Evolutionary conservation across 2,888 invertebrate genomes (phyloP).

Genomic region (Cenopis cana): DNA sequence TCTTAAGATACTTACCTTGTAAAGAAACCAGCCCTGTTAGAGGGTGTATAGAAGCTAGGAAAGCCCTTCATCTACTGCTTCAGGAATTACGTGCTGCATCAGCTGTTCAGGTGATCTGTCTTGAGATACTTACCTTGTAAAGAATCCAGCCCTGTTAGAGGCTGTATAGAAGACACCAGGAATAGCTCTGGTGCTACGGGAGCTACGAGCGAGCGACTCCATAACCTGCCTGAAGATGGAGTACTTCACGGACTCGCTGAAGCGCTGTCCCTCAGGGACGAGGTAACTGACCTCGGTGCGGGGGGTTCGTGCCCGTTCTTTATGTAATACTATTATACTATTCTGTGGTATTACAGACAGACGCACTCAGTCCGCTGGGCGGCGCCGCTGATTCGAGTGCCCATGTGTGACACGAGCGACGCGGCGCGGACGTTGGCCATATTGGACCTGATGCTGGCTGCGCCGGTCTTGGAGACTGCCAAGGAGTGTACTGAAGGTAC

Average conservation of each 20-base stretch:
- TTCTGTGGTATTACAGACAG: conserved; percentile 63
- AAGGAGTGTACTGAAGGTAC: conserved; percentile 73
- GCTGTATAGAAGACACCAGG: conserved; percentile 64
- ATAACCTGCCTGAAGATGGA: conserved; percentile 51
- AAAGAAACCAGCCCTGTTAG: too few relatives aligned
- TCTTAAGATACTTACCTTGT: neutral
- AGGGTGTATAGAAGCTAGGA: too few relatives aligned
- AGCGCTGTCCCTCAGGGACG: too few relatives aligned
- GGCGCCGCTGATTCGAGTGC: conserved; percentile 57
- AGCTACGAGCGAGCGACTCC: conserved; percentile 66
- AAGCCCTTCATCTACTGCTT: too few relatives aligned
- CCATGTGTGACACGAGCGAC: conserved; percentile 56
- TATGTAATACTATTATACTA: too few relatives aligned
- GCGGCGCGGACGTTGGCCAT: conserved; percentile 66
- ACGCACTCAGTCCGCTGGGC: conserved; percentile 76
- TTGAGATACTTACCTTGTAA: too few relatives aligned
- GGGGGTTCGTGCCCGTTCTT: too few relatives aligned
- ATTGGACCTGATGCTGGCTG: conserved; percentile 64
- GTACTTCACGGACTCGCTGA: conserved; percentile 58
- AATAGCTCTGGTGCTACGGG: conserved; percentile 68
- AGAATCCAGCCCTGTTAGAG: too few relatives aligned
- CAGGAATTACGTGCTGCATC: neutral
- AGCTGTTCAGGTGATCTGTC: neutral
- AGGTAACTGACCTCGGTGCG: too few relatives aligned
- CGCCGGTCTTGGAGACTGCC: conserved; percentile 62